These are phyloP conservation scores for Polymixis lichenea DNA, from an alignment of 2,888 invertebrate species.

Conservation along the genomic window DNA sequence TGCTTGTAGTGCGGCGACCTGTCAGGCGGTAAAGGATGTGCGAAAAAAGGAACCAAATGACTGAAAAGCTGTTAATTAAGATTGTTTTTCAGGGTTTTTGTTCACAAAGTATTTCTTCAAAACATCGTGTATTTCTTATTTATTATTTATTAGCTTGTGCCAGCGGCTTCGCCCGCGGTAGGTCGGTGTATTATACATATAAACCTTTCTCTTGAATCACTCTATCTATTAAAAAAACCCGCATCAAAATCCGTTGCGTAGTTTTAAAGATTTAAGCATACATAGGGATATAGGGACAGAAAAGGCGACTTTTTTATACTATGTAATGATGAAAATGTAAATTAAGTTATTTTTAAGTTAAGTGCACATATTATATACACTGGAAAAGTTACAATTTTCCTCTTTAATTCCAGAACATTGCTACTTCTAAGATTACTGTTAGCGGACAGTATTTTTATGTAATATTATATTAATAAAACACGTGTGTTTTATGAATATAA, in stretches of 20 bases:
- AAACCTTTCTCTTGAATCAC: too few species aligned
- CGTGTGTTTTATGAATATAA: neutral
- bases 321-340: too few species aligned
- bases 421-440: neutral
- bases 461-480: too few species aligned
- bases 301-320: too few species aligned
- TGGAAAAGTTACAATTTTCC: neutral
- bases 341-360: neutral
- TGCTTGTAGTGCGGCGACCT: slow-evolving; percentile 44
- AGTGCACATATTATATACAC: too few species aligned
- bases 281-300: too few species aligned
- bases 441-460: neutral
- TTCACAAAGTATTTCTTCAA: neutral
- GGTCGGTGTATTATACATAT: too few species aligned
- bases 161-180: too few species aligned
- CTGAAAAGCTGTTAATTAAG: slow-evolving; percentile 13
- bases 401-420: neutral
- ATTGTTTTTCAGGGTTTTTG: neutral
- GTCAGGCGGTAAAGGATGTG: slow-evolving; percentile 24
- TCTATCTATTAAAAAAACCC: too few species aligned
- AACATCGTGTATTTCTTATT: neutral
- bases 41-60: slow-evolving; percentile 4
- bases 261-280: too few species aligned
- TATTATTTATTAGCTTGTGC: too few species aligned
- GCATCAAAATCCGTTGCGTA: too few species aligned